A percentile compares a stretch with the other conserved stretches of the same genome.
These are phyloP conservation scores for Bujurquina vittata DNA, from an alignment of 2,113 vertebrate species.

Conservation along the genomic window DNA sequence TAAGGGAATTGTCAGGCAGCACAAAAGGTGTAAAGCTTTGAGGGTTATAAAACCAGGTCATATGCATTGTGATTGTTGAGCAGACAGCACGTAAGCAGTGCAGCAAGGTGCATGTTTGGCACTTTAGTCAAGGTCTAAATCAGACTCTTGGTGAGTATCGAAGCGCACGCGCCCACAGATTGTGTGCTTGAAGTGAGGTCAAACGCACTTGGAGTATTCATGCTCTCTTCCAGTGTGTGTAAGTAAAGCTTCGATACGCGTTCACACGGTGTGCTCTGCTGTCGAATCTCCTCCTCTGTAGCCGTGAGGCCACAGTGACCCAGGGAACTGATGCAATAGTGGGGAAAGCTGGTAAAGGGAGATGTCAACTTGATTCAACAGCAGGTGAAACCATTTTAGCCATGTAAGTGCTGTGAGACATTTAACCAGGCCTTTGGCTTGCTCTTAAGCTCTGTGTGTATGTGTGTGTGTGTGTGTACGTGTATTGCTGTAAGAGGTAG, in stretches of 20 bases:
- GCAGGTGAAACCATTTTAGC: constrained; percentile 33
- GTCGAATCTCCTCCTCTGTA: constrained; percentile 5
- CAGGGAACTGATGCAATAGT: constrained; percentile 1
- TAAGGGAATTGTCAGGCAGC: not conserved
- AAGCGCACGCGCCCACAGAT: not conserved
- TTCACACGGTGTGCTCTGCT: not conserved
- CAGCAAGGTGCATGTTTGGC: not conserved
- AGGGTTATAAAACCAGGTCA: not conserved
- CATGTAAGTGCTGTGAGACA: constrained; percentile 29
- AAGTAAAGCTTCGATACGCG: not conserved
- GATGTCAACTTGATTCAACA: constrained; percentile 38
- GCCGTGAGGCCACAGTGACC: constrained; percentile 25
- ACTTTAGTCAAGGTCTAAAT: not conserved
- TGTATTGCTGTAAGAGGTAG: not conserved
- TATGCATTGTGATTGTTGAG: not conserved
- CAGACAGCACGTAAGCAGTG: not conserved
- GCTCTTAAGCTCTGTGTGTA: not conserved
- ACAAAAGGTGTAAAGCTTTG: not conserved
- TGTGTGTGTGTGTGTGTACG: not conserved
- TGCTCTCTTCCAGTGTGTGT: constrained; percentile 1
- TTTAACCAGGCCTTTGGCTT: constrained; percentile 13
- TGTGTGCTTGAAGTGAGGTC: not conserved
- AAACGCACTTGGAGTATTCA: not conserved
- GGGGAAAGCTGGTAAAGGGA: constrained; percentile 33
- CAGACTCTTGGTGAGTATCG: not conserved